Conservation (phyloP, 1,140 invertebrate genomes). For the Bilobella aurantiaca region DNA sequence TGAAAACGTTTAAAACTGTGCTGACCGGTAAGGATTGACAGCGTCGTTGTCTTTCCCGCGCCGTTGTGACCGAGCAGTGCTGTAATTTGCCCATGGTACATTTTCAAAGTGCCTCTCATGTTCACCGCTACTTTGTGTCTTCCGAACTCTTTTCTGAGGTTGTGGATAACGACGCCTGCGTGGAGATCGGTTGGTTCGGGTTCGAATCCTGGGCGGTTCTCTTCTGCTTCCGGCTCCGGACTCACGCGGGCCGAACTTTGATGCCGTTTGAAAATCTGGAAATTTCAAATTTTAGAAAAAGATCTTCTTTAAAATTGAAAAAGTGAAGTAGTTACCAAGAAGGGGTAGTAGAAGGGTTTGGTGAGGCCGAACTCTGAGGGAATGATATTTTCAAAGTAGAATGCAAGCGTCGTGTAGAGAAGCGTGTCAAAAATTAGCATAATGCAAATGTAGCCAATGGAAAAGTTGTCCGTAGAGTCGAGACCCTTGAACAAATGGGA, state of each 20-base stretch:
- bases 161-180: constrained; percentile 8
- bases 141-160: constrained; percentile 16
- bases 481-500: constrained; percentile 23
- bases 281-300: neutral
- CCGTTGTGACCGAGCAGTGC: constrained; percentile 41
- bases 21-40: constrained; percentile 69
- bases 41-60: constrained; percentile 70
- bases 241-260: neutral
- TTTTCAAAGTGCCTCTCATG: constrained; percentile 13
- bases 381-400: constrained; percentile 18
- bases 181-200: neutral
- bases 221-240: neutral
- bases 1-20: neutral
- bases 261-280: neutral
- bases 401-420: constrained; percentile 5
- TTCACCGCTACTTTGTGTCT: constrained; percentile 14
- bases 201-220: constrained; percentile 5
- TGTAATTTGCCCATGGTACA: constrained; percentile 27
- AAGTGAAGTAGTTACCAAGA: constrained; percentile 7
- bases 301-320: neutral
- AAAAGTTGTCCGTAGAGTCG: constrained; percentile 6
- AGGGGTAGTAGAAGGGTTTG: constrained; percentile 20
- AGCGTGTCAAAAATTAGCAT: constrained; percentile 17
- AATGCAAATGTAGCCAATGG: neutral
- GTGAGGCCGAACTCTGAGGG: constrained; percentile 12